phyloP scores from a whole-genome alignment of 2,888 invertebrate genomes.

The Pycnomerus fuliginosus region DNA sequence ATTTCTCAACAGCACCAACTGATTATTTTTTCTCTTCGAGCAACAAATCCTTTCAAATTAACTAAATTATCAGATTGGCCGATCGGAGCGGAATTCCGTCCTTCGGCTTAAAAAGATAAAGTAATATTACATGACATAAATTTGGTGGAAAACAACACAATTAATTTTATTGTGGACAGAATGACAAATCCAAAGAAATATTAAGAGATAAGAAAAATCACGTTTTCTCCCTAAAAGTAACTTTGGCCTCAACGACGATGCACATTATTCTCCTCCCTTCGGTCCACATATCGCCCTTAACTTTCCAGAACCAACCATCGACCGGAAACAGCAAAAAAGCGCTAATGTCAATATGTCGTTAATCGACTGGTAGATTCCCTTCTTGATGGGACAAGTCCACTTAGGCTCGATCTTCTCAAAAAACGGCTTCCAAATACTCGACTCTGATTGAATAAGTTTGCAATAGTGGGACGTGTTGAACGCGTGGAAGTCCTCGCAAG shows the following conservation, averaged over 20 bases:
- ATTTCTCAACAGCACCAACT: too few species aligned
- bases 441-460: not conserved
- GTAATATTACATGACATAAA: too few species aligned
- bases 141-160: too few species aligned
- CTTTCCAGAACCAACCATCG: not conserved
- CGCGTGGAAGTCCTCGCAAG: not conserved
- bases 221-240: too few species aligned
- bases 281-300: not conserved
- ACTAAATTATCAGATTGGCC: too few species aligned
- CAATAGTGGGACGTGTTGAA: not conserved
- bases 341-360: not conserved
- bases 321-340: not conserved
- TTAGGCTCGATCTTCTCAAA: not conserved
- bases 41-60: too few species aligned
- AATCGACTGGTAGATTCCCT: not conserved
- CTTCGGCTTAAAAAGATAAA: too few species aligned
- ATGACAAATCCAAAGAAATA: too few species aligned
- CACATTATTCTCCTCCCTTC: not conserved
- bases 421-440: not conserved
- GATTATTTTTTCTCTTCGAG: too few species aligned
- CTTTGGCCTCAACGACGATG: not conserved
- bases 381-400: not conserved
- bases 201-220: too few species aligned
- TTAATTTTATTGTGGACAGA: too few species aligned
- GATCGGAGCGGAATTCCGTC: too few species aligned